Base-by-base conservation (phyloP, 2,797 vertebrate species). In the Podarcis siculus region DNA sequence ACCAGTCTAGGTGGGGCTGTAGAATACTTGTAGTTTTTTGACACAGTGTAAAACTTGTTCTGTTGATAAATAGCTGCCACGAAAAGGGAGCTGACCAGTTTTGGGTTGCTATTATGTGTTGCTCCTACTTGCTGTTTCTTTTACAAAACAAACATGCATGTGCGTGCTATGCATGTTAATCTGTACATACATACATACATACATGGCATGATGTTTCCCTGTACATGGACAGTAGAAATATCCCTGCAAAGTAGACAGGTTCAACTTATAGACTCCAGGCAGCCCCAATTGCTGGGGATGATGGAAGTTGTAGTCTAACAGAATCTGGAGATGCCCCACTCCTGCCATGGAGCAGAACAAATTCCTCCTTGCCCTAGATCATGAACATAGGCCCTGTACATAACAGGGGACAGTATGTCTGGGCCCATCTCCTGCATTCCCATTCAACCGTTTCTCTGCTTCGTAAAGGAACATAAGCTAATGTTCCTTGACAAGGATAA, bases 21-120 rank as follows among this genome's bases (percentile, higher is more conserved):
- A 94, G 85, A 45, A 83, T 30, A 27, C 15, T 9, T 77, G n/a
- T 35, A 89, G 5, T 32, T 32, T 80, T 81, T 9, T 85, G 67
- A 80, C 7, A 84, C 0, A 55, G 19, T 42, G 17, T 17, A 90
- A 91, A 88, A 82, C 39, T 30, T 78, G 1, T 39, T 84, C 61
- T 71, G 0, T 64, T 90, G 75, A n/a, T 72, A 39, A 0, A 4
- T 5, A 42, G 8, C 12, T 73, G 25, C 64, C 58, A 87, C 10
- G 17, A 35, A 73, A 5, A 15, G 37, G n/a, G 35, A 27, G 2
- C 90, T 66, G 89, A 17, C 79, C 25, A 93, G 79, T 73, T 1
- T 87, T 58, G 1, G n/a, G 75, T 10, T 21, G 8, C 1, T 83
- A 2, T 55, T 82, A 17, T 55, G 80, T 15, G 8, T 58, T 10